Evolutionary conservation across 2,888 invertebrate genomes (phyloP).

Genomic region (Ophion costatus): DNA sequence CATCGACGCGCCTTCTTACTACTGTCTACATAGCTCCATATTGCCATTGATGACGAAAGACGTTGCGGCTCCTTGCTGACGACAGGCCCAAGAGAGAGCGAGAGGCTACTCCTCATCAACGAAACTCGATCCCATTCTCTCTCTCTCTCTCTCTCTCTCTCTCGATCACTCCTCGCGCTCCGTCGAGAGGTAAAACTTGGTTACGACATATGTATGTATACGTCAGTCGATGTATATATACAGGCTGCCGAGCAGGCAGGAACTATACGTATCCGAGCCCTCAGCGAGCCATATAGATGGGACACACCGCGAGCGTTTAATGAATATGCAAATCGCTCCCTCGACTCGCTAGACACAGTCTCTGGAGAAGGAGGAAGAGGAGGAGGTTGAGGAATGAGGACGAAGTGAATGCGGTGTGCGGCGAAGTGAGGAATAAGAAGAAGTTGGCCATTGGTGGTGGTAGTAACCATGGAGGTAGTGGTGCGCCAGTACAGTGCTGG

Average conservation of each 20-base stretch:
- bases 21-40: constrained; percentile 30
- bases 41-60: constrained; percentile 47
- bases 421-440: constrained; percentile 47
- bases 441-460: constrained; percentile 41
- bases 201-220: constrained; percentile 55
- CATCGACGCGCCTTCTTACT: constrained; percentile 64
- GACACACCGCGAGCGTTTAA: constrained; percentile 75
- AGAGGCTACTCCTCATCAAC: constrained; percentile 25
- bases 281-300: constrained; percentile 47
- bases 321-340: constrained; percentile 81
- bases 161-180: constrained; percentile 36
- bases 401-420: constrained; percentile 54
- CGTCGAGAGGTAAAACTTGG: constrained; percentile 46
- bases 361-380: constrained; percentile 52
- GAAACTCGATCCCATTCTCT: constrained; percentile 44
- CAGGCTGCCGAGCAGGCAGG: constrained; percentile 8
- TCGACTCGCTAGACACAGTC: constrained; percentile 74
- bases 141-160: neutral
- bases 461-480: constrained; percentile 9
- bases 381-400: constrained; percentile 53
- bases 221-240: constrained; percentile 32
- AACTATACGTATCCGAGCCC: constrained; percentile 43
- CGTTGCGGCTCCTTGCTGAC: constrained; percentile 19
- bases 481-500: constrained; percentile 21
- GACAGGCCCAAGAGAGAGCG: neutral